Base-by-base conservation (phyloP, 2,113 vertebrate genomes). In the Sminthopsis crassicaudata region DNA sequence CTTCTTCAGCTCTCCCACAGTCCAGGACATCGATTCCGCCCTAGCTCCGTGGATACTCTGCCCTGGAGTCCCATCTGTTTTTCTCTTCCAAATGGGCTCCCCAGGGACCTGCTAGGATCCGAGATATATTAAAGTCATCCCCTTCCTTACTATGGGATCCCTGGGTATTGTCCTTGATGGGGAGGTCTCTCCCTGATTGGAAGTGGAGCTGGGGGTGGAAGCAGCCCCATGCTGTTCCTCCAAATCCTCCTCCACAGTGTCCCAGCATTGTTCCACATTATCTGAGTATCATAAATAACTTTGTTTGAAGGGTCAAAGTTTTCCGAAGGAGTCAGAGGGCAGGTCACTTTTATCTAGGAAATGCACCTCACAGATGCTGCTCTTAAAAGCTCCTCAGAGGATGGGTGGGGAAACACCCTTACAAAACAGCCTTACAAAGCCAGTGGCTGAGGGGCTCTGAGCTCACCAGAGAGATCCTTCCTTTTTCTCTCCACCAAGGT, bases 291-390 rank as follows among this genome's bases (percentile, higher is more conserved):
- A 97, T 97, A 97, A 98, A 98, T 98, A 97, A 97, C 96, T 94
- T 94, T 92, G 89, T 97, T 96, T 96, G 97, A 97, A 97, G 97
- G 97, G 97, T 95, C 97, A 96, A 0, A 97, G 97, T 98, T 98
- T 98, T 98, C 98, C 97, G 97, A 95, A 94, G 96, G 92, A 97
- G 98, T 97, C 97, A 97, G 96, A 98, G 98, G 98, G 95, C 97
- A 97, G 93, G 96, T 97, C 95, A 90, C 97, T 97, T 98, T 97
- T 98, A 96, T 97, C 97, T 97, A 97, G 98, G 98, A 98, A 98
- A 98, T 97, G 97, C 95, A 97, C 98, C 97, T 97, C 98, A 96
- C 98, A 98, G 98, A 98, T 98, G 98, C 97, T 97, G 84, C 95
- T 94, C 94, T 97, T 97, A 97, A 98, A 97, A 97, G 96, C 94